These are phyloP conservation scores for Radopholus similis DNA, from an alignment of 1,140 invertebrate species.

Conservation along the genomic window DNA sequence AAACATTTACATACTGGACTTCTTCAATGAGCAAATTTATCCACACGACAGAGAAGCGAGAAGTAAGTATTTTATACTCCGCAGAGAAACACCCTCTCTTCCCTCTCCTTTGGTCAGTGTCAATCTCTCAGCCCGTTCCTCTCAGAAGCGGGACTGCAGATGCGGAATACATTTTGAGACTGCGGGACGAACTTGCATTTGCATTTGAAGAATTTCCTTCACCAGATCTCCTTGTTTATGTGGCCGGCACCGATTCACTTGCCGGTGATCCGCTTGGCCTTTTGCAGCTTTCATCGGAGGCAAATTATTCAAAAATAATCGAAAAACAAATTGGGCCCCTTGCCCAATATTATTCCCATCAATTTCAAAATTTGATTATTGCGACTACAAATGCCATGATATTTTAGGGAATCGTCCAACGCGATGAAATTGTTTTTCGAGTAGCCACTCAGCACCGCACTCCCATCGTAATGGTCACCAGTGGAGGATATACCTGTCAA, in stretches of 20 bases:
- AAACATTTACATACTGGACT: conserved; percentile 80
- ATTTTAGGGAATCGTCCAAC: conserved; percentile 72
- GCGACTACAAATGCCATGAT: no score
- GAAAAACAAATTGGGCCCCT: neutral
- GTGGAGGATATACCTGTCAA: conserved; percentile 75
- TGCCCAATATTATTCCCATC: neutral
- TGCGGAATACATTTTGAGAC: conserved; percentile 70
- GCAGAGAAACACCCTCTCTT: neutral
- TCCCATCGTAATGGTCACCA: conserved; percentile 81
- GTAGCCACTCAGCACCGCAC: conserved; percentile 68
- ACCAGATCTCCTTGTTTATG: conserved; percentile 78
- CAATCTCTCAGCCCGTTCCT: conserved; percentile 73
- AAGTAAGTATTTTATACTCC: conserved; percentile 54
- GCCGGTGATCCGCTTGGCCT: conserved; percentile 73
- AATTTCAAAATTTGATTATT: neutral
- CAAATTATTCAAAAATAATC: conserved; percentile 40
- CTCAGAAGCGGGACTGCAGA: conserved; percentile 69
- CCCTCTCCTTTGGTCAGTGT: conserved; percentile 59
- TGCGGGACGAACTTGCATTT: conserved; percentile 67
- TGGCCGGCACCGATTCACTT: conserved; percentile 80
- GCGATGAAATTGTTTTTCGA: conserved; percentile 78
- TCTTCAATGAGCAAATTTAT: conserved; percentile 78
- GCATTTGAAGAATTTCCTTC: conserved; percentile 70
- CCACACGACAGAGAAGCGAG: conserved; percentile 74
- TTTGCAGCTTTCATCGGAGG: conserved; percentile 68